These are phyloP conservation scores for Beris chalybata DNA, from an alignment of 2,888 invertebrate species.

Conservation along the genomic window DNA sequence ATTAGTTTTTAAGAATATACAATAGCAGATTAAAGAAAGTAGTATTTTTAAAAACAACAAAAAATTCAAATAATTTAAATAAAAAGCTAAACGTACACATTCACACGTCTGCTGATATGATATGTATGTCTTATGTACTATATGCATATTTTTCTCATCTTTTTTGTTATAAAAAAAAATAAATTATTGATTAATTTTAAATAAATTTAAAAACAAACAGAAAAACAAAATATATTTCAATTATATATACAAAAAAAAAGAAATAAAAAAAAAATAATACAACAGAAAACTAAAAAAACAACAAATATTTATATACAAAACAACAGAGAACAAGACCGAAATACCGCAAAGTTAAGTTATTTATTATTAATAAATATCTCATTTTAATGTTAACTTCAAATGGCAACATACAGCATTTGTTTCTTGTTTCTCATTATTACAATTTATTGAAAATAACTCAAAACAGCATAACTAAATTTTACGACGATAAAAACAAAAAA, in stretches of 20 bases:
- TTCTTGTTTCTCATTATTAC: too few relatives aligned
- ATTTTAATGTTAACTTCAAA: too few relatives aligned
- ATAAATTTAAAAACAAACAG: neutral
- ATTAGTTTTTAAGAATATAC: constrained; percentile 19
- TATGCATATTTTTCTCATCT: constrained; percentile 10
- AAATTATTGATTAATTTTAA: constrained; percentile 27
- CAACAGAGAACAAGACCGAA: too few relatives aligned
- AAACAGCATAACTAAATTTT: too few relatives aligned
- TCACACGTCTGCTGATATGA: constrained; percentile 6
- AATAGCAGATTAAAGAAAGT: constrained; percentile 9
- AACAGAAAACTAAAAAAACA: too few relatives aligned
- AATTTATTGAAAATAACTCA: too few relatives aligned
- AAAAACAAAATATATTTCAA: constrained; percentile 23
- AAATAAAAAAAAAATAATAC: constrained; percentile 29
- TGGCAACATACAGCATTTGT: too few relatives aligned
- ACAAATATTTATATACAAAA: too few relatives aligned
- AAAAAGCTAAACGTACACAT: constrained; percentile 13
- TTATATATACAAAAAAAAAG: constrained; percentile 28
- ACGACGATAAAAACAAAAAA: too few relatives aligned
- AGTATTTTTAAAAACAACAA: neutral
- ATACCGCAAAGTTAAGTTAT: too few relatives aligned
- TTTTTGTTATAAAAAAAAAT: constrained; percentile 22
- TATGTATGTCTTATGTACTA: constrained; percentile 12
- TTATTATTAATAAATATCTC: too few relatives aligned
- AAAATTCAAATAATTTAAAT: constrained; percentile 5